These are phyloP conservation scores for Caprella mutica DNA, from an alignment of 2,888 invertebrate species.

Conservation along the genomic window DNA sequence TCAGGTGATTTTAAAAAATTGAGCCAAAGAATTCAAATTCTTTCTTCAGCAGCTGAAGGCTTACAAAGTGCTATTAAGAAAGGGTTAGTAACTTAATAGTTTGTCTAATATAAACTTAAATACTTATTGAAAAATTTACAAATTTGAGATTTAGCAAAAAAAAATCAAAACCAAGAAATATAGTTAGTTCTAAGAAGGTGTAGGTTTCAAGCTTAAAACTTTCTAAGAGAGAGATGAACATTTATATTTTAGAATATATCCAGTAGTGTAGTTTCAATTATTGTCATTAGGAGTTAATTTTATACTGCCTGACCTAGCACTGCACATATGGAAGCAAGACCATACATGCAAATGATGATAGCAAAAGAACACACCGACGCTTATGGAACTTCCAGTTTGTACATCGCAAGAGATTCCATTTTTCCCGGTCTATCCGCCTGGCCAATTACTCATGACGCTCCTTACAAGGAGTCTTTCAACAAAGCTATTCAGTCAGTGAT, in stretches of 20 bases:
- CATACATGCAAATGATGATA: slow-evolving; percentile 15
- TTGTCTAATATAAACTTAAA: too few relatives aligned
- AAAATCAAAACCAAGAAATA: too few relatives aligned
- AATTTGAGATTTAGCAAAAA: too few relatives aligned
- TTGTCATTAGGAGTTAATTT: too few relatives aligned
- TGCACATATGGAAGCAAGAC: slow-evolving; percentile 14
- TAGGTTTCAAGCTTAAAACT: too few relatives aligned
- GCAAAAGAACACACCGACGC: slow-evolving; percentile 15
- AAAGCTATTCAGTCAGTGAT: slow-evolving; percentile 6
- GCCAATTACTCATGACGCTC: slow-evolving; percentile 21
- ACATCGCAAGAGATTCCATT: slow-evolving; percentile 14
- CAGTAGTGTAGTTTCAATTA: too few relatives aligned
- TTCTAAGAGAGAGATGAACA: too few relatives aligned
- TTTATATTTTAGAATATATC: too few relatives aligned
- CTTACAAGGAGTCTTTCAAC: slow-evolving; percentile 14
- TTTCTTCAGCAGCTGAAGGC: slow-evolving; percentile 11
- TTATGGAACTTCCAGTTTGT: slow-evolving; percentile 14
- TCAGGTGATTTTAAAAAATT: slow-evolving; percentile 2
- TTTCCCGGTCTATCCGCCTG: slow-evolving; percentile 18
- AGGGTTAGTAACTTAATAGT: too few relatives aligned
- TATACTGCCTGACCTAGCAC: slow-evolving; percentile 15
- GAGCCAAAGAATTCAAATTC: slow-evolving; percentile 6
- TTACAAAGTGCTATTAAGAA: neutral
- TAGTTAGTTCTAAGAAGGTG: too few relatives aligned
- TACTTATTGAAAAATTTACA: too few relatives aligned